phyloP scores from a whole-genome alignment of 64 coral and sea anemone species.

The Platygyra sinensis region DNA sequence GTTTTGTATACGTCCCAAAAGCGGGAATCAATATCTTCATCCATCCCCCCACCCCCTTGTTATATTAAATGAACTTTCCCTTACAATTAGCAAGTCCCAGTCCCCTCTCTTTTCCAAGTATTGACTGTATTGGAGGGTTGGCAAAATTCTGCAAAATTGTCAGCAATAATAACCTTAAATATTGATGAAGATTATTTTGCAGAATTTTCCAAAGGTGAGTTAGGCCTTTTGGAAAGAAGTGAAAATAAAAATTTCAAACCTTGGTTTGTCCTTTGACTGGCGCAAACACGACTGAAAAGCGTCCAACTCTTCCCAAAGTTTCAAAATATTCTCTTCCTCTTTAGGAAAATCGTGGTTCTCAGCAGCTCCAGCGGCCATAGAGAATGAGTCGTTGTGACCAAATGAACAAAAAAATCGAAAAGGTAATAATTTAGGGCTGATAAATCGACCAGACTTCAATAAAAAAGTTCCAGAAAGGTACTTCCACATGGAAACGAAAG shows the following conservation, averaged over 20 bases:
- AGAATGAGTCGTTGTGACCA: conserved; percentile 22
- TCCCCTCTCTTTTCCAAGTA: neutral
- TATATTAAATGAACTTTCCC: too few relatives aligned
- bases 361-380: conserved; percentile 61
- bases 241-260: conserved; percentile 37
- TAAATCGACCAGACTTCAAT: neutral
- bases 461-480: neutral
- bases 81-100: too few relatives aligned
- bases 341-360: conserved; percentile 94
- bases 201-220: neutral
- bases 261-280: conserved; percentile 92
- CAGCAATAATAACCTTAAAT: neutral
- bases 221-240: neutral
- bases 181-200: neutral
- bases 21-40: too few relatives aligned
- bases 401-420: conserved; percentile 13
- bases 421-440: neutral
- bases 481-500: conserved; percentile 37
- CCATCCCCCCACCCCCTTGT: too few relatives aligned
- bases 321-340: conserved; percentile 96
- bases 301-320: conserved; percentile 97
- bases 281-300: conserved; percentile 89
- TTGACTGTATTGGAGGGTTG: neutral
- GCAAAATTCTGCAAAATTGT: neutral
- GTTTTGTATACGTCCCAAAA: too few relatives aligned